Evolutionary conservation across 2,797 vertebrate species (phyloP).

Genomic region (Diplodus puntazzo): DNA sequence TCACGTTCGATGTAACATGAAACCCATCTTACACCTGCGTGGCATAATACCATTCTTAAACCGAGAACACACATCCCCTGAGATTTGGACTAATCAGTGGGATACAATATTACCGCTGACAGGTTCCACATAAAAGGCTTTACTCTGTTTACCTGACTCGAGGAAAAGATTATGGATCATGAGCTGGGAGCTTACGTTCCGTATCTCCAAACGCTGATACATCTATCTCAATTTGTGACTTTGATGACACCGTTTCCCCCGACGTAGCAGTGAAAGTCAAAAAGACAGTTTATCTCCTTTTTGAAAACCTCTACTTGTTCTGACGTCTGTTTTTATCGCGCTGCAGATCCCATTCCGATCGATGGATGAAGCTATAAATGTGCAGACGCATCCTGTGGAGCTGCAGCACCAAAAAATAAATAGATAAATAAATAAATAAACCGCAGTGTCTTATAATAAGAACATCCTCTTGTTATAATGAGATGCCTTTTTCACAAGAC

Average conservation of each 20-base stretch:
- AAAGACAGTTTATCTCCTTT: neutral
- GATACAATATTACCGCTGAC: conserved; percentile 10
- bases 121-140: conserved; percentile 43
- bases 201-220: conserved; percentile 19
- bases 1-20: conserved; percentile 17
- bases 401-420: conserved; percentile 8
- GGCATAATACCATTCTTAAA: conserved; percentile 7
- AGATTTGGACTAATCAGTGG: conserved; percentile 40
- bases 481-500: conserved; percentile 42
- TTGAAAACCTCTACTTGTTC: neutral
- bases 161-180: conserved; percentile 28
- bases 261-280: conserved; percentile 21
- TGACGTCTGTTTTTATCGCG: conserved; percentile 9
- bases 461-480: conserved; percentile 48
- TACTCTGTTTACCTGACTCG: conserved; percentile 44
- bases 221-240: conserved; percentile 16
- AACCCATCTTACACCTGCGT: neutral
- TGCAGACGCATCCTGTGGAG: neutral
- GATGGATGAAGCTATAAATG: neutral
- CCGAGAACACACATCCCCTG: conserved; percentile 9
- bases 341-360: neutral
- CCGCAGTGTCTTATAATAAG: conserved; percentile 15
- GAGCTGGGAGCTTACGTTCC: conserved; percentile 12
- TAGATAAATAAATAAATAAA: conserved; percentile 21
- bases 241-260: conserved; percentile 11